Conservation (phyloP, 2,797 vertebrate species). For the Phoebastria nigripes region DNA sequence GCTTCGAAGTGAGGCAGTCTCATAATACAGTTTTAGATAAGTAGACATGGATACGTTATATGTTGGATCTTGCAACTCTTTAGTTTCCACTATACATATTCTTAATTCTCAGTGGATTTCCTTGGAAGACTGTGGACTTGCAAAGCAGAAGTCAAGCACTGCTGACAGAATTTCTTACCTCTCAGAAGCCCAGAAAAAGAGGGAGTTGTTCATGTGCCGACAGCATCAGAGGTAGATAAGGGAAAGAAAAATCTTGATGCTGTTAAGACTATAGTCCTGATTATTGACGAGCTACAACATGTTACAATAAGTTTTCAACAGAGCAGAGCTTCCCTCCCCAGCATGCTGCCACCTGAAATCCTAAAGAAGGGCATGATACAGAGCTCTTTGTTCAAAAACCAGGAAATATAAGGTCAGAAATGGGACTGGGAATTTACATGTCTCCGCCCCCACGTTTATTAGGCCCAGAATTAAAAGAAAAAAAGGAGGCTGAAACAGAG, state of each 20-base stretch:
- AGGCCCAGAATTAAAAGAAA: background rate
- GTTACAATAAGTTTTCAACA: background rate
- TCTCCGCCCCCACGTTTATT: background rate
- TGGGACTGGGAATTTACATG: background rate
- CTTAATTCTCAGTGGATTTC: background rate
- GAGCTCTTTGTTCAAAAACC: slow-evolving; percentile 64
- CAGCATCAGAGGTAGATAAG: background rate
- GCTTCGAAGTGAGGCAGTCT: background rate
- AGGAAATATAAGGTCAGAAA: slow-evolving; percentile 18
- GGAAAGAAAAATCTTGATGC: background rate
- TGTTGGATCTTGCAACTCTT: background rate
- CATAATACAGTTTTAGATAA: background rate
- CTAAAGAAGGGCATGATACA: slow-evolving; percentile 31
- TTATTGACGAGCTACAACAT: background rate
- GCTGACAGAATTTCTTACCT: background rate
- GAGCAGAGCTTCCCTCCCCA: background rate
- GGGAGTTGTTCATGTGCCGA: background rate
- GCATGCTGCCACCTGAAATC: slow-evolving; percentile 56
- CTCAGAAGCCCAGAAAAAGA: background rate
- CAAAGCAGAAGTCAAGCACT: background rate
- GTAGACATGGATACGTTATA: background rate
- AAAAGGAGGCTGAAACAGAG: background rate
- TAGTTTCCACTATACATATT: background rate
- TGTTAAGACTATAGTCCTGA: background rate
- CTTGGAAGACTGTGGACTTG: background rate